phyloP scores from a whole-genome alignment of 2,888 invertebrate species.

The Apodemia hepburni region DNA sequence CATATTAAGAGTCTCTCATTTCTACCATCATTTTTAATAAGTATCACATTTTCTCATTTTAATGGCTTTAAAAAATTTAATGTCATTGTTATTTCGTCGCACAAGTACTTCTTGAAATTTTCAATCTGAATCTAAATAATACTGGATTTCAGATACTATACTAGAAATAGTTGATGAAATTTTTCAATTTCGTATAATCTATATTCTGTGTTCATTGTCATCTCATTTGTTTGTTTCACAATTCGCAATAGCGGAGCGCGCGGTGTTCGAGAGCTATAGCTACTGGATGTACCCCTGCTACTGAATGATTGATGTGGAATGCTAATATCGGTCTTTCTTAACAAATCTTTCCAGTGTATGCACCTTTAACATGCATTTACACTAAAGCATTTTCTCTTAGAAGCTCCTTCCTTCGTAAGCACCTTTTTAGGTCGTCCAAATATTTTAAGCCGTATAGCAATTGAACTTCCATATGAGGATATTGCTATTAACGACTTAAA shows the following conservation, averaged over 20 bases:
- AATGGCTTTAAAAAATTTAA: too few relatives aligned
- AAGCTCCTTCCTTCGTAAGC: constrained; percentile 78
- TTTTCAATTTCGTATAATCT: too few relatives aligned
- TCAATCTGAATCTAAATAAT: too few relatives aligned
- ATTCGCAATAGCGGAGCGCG: constrained; percentile 62
- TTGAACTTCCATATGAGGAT: constrained; percentile 1
- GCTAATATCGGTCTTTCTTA: constrained; percentile 56
- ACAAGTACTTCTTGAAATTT: too few relatives aligned
- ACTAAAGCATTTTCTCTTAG: constrained; percentile 61
- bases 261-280: constrained; percentile 54
- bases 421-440: constrained; percentile 79
- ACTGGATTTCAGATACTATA: too few relatives aligned
- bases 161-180: too few relatives aligned
- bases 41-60: too few relatives aligned
- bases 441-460: constrained; percentile 45
- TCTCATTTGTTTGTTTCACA: constrained; percentile 17
- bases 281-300: constrained; percentile 60
- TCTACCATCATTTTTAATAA: too few relatives aligned
- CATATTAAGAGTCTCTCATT: too few relatives aligned
- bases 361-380: constrained; percentile 69
- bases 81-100: too few relatives aligned
- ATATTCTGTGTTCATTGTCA: constrained; percentile 3
- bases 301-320: constrained; percentile 73
- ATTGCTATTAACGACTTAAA: constrained; percentile 48
- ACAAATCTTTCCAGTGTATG: constrained; percentile 53